A percentile compares a stretch with the other conserved stretches of the same genome.
These are phyloP conservation scores for Rhyacophila brunnea DNA, from an alignment of 1,140 invertebrate genomes.

Conservation along the genomic window DNA sequence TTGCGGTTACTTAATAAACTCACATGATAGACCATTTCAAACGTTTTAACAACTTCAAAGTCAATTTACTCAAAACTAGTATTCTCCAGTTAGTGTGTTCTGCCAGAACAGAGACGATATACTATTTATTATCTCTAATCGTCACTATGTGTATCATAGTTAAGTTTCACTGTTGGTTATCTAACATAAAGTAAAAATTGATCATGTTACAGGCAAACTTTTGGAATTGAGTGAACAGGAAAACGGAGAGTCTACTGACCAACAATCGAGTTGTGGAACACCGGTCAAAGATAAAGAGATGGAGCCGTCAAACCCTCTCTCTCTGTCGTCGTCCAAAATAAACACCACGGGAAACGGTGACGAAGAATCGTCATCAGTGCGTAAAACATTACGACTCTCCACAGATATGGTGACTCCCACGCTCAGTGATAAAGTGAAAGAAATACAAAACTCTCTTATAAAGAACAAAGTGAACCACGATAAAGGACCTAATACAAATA, in stretches of 20 bases:
- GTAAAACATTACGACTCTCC: conserved; percentile 18
- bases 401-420: conserved; percentile 5
- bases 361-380: background rate
- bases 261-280: conserved; percentile 5
- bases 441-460: conserved; percentile 24
- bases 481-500: conserved; percentile 18
- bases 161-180: no score
- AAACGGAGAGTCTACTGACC: conserved; percentile 44
- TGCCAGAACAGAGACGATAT: no score
- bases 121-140: no score
- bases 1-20: no score
- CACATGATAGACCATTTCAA: no score
- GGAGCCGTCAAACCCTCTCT: conserved; percentile 1
- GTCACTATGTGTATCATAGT: no score
- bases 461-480: conserved; percentile 26
- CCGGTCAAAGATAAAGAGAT: conserved; percentile 7
- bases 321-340: background rate
- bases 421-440: conserved; percentile 24
- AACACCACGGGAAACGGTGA: conserved; percentile 10
- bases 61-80: no score
- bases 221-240: conserved; percentile 47
- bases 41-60: no score
- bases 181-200: no score
- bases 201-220: conserved; percentile 46
- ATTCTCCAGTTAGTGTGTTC: no score